These are phyloP conservation scores for Oreortyx pictus DNA, from an alignment of 2,797 vertebrate species.

Conservation along the genomic window DNA sequence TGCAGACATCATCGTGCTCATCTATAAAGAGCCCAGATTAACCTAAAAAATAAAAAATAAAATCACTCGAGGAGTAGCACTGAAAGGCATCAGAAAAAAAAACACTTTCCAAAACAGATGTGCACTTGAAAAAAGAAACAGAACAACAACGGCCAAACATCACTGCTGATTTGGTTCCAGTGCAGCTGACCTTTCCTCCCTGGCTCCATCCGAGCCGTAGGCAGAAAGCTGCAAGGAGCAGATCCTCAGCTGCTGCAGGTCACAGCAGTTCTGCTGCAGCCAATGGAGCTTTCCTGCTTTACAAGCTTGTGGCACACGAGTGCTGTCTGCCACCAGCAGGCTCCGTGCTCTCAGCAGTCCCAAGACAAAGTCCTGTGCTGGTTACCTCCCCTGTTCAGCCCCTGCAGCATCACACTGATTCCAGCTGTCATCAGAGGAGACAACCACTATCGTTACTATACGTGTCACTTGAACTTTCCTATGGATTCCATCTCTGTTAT, in stretches of 20 bases:
- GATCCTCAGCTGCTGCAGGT: neutral
- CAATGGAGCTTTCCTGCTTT: neutral
- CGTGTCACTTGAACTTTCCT: neutral
- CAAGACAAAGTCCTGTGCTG: neutral
- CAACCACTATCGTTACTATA: neutral
- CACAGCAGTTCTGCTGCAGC: neutral
- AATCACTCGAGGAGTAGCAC: fast-evolving
- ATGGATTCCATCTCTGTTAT: neutral
- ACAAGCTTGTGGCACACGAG: neutral
- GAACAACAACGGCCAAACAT: neutral
- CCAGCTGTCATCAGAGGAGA: neutral
- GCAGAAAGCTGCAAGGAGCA: neutral
- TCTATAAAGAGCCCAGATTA: neutral
- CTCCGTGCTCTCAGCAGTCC: neutral
- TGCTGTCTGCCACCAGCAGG: neutral
- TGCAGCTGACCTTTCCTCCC: neutral
- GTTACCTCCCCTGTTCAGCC: neutral
- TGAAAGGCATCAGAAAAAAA: neutral
- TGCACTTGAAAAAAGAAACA: neutral
- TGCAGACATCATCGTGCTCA: fast-evolving
- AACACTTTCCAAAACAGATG: neutral
- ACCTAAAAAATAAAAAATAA: neutral
- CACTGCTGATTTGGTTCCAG: neutral
- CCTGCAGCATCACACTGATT: neutral
- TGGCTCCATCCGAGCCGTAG: fast-evolving